Conservation (phyloP, 1,140 invertebrate species). For the Pogonomyrmex californicus region DNA sequence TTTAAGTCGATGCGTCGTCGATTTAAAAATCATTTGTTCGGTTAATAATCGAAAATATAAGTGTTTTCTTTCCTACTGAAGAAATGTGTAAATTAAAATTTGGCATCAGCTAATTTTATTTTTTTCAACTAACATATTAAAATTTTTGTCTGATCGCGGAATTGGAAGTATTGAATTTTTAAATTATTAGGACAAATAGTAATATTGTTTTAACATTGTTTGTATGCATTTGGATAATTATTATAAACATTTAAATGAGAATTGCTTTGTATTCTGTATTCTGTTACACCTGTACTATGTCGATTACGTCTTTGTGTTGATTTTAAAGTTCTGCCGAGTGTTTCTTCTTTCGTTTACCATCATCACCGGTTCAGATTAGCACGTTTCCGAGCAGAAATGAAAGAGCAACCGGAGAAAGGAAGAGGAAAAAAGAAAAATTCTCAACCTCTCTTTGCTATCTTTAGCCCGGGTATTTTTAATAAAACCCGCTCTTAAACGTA, state of each 20-base stretch:
- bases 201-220: neutral
- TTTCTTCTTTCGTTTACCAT: constrained; percentile 35
- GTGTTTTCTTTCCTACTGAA: neutral
- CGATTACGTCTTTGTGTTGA: neutral
- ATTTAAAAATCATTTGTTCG: neutral
- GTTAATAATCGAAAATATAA: neutral
- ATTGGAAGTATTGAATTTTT: neutral
- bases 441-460: constrained; percentile 13
- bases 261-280: neutral
- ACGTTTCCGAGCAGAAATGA: constrained; percentile 24
- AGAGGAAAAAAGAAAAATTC: constrained; percentile 19
- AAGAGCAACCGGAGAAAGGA: constrained; percentile 41
- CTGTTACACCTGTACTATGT: neutral
- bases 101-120: neutral
- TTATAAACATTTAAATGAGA: neutral
- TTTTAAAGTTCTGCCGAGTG: constrained; percentile 21
- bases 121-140: neutral
- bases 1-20: neutral
- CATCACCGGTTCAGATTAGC: constrained; percentile 17
- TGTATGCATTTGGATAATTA: neutral
- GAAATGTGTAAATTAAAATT: neutral
- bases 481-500: constrained; percentile 52
- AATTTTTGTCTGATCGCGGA: neutral
- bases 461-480: constrained; percentile 56
- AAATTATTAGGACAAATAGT: neutral